Conservation (phyloP, 2,797 vertebrate genomes). For the Sparidentex hasta region DNA sequence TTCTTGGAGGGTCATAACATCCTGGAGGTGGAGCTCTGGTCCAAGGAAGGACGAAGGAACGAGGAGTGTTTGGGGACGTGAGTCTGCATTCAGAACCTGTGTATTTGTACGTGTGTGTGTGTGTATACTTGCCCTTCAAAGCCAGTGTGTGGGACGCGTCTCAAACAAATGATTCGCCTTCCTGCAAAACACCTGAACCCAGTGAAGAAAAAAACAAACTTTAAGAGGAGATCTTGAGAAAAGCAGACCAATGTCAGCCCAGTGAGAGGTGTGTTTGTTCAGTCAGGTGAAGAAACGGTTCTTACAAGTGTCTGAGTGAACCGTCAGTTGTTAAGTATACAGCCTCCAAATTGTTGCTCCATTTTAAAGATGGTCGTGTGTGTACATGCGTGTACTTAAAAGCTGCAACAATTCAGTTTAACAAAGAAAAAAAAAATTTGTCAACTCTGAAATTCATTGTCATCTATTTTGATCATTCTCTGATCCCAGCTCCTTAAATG, state of each 20-base stretch:
- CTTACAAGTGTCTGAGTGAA: neutral
- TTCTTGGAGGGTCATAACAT: constrained; percentile 89
- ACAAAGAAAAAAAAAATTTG: no score
- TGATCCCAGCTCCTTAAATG: no score
- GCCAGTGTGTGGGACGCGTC: neutral
- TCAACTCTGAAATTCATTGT: no score
- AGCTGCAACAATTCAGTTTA: no score
- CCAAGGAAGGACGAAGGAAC: constrained; percentile 89
- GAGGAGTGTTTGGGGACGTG: constrained; percentile 92
- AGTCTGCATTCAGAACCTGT: constrained; percentile 72
- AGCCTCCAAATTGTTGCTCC: neutral
- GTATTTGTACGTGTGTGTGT: neutral
- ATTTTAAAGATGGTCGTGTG: neutral
- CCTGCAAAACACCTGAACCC: neutral
- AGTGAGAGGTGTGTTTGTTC: neutral
- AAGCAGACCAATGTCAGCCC: neutral
- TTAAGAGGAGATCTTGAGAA: neutral
- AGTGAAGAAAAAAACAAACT: neutral
- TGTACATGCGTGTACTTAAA: neutral
- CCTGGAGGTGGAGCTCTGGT: constrained; percentile 93
- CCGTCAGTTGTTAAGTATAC: neutral
- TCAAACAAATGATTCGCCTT: neutral
- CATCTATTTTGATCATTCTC: no score
- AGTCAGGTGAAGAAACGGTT: neutral
- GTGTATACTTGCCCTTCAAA: neutral